Conservation (phyloP, 2,888 invertebrate species). For the Carterocephalus palaemon region DNA sequence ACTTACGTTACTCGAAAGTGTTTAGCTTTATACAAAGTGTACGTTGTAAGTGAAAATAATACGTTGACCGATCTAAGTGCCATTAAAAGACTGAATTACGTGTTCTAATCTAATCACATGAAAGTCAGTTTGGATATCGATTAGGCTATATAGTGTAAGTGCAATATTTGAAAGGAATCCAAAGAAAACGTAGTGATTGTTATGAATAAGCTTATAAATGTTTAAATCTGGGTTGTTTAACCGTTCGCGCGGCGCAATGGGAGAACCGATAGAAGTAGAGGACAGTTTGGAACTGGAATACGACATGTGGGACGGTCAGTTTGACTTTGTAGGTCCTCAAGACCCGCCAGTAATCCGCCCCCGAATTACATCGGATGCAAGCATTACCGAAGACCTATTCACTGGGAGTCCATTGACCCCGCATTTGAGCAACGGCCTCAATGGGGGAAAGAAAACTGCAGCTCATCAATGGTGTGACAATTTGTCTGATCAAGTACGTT, state of each 20-base stretch:
- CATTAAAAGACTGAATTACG: slow-evolving; percentile 61
- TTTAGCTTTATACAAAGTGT: slow-evolving; percentile 4
- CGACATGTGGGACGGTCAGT: slow-evolving; percentile 94
- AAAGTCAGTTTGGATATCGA: slow-evolving; percentile 50
- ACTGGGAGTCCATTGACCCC: slow-evolving; percentile 69
- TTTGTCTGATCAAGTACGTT: slow-evolving; percentile 80
- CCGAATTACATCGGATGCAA: slow-evolving; percentile 62
- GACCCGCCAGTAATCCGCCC: slow-evolving; percentile 55
- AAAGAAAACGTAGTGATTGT: slow-evolving; percentile 53
- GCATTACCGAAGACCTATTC: slow-evolving; percentile 71
- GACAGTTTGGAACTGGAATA: slow-evolving; percentile 86
- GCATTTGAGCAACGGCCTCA: slow-evolving; percentile 67
- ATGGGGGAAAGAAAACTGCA: slow-evolving; percentile 77
- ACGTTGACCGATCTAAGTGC: slow-evolving; percentile 45
- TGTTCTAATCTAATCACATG: slow-evolving; percentile 58
- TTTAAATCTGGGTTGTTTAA: slow-evolving; percentile 71
- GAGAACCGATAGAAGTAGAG: slow-evolving; percentile 68
- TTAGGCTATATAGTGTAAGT: slow-evolving; percentile 46
- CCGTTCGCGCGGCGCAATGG: slow-evolving; percentile 67
- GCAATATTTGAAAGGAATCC: slow-evolving; percentile 64
- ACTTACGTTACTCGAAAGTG: slow-evolving; percentile 7
- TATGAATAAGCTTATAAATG: slow-evolving; percentile 53
- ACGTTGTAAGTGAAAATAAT: slow-evolving; percentile 2
- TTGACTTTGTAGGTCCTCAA: slow-evolving; percentile 87
- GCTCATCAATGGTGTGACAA: slow-evolving; percentile 80